These are phyloP conservation scores for Sturmia bella DNA, from an alignment of 2,888 invertebrate species.

Conservation along the genomic window DNA sequence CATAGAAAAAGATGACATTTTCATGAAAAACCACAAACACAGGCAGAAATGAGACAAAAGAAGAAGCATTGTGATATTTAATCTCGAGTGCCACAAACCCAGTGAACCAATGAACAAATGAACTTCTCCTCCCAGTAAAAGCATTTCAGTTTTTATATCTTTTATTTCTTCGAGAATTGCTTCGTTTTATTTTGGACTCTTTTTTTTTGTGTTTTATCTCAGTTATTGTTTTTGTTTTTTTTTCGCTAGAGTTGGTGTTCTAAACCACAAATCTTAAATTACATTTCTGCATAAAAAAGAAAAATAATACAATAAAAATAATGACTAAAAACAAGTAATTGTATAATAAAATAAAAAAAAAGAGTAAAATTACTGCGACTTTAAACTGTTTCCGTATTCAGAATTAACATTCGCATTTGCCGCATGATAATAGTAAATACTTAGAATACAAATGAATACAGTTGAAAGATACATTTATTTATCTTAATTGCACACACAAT, in stretches of 20 bases:
- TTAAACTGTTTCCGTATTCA: not conserved
- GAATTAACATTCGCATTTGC: not conserved
- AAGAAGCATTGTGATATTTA: too few relatives aligned
- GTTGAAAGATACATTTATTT: not conserved
- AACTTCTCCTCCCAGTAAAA: slow-evolving; percentile 21
- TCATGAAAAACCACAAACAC: too few relatives aligned
- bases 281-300: slow-evolving; percentile 51
- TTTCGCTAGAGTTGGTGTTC: too few relatives aligned
- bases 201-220: slow-evolving; percentile 33
- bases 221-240: slow-evolving; percentile 32
- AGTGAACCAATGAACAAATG: slow-evolving; percentile 29
- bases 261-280: slow-evolving; percentile 63
- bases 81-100: slow-evolving; percentile 3
- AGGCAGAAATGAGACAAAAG: too few relatives aligned
- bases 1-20: too few relatives aligned
- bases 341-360: slow-evolving; percentile 6
- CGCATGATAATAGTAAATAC: slow-evolving; percentile 1
- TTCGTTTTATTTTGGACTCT: slow-evolving; percentile 63
- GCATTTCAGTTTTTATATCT: slow-evolving; percentile 1
- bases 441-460: slow-evolving; percentile 1
- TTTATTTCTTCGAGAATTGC: slow-evolving; percentile 48
- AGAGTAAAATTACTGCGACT: slow-evolving; percentile 2
- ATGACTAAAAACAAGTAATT: slow-evolving; percentile 44
- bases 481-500: not conserved
- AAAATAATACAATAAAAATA: slow-evolving; percentile 36